These are phyloP conservation scores for Tonatia bakeri DNA, from an alignment of 2,113 vertebrate species.

Conservation along the genomic window DNA sequence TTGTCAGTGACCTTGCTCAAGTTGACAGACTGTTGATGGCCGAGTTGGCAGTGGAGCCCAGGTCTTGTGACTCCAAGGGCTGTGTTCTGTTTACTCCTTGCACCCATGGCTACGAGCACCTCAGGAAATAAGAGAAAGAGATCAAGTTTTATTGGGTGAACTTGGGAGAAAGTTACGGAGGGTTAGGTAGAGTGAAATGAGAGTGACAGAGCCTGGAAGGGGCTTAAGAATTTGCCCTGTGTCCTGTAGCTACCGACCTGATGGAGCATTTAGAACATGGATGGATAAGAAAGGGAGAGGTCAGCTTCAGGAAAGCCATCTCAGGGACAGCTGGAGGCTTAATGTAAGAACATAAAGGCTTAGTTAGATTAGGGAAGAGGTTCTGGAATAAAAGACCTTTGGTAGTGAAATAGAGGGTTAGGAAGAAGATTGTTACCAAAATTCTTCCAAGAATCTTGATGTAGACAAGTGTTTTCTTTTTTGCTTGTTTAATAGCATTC, in stretches of 20 bases:
- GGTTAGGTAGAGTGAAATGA: not conserved
- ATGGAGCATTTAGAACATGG: not conserved
- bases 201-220: too few relatives aligned
- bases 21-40: not conserved
- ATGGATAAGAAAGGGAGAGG: not conserved
- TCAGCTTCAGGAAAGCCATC: not conserved
- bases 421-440: not conserved
- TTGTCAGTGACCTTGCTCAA: not conserved
- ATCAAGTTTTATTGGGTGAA: not conserved
- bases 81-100: not conserved
- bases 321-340: not conserved
- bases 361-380: not conserved
- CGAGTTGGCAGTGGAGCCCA: not conserved
- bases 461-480: not conserved
- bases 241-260: not conserved
- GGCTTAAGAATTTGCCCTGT: not conserved
- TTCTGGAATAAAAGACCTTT: not conserved
- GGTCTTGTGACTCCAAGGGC: not conserved
- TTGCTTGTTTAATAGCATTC: not conserved
- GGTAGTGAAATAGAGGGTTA: not conserved
- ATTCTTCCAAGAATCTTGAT: not conserved
- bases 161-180: not conserved
- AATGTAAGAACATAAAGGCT: not conserved
- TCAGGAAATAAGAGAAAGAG: not conserved
- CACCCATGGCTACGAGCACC: rapidly evolving